A percentile compares a stretch with the other conserved stretches of the same genome.
phyloP scores from a whole-genome alignment of 2,113 vertebrate genomes.

The Vombatus ursinus region DNA sequence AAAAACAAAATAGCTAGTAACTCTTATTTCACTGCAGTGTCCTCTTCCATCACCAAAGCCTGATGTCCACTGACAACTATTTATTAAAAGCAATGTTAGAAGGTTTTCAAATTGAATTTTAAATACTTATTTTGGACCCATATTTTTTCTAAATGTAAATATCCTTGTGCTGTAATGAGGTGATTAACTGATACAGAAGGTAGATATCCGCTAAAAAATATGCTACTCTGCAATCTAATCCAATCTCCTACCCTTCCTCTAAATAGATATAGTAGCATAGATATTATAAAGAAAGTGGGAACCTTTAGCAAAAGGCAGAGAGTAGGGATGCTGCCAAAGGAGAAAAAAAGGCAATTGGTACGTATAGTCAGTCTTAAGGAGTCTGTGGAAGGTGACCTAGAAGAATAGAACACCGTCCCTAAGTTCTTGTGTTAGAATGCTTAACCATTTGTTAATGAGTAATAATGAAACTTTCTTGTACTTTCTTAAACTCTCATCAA shows the following conservation, averaged over 20 bases:
- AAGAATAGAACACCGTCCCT: conserved; percentile 42
- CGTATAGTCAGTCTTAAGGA: conserved; percentile 28
- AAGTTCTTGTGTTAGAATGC: conserved; percentile 41
- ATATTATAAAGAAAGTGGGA: too few relatives aligned
- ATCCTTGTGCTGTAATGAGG: conserved; percentile 2
- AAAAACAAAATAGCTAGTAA: not conserved
- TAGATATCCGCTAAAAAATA: conserved; percentile 38
- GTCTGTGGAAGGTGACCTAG: conserved; percentile 38
- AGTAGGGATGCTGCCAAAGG: conserved; percentile 33
- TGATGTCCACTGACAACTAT: conserved; percentile 18
- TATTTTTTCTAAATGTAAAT: conserved; percentile 35
- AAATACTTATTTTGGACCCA: conserved; percentile 26
- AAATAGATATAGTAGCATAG: too few relatives aligned
- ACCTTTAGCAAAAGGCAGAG: conserved; percentile 43
- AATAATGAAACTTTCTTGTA: conserved; percentile 20
- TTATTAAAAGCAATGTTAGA: conserved; percentile 53
- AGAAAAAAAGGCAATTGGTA: conserved; percentile 15
- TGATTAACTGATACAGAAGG: conserved; percentile 41
- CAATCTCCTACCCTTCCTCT: conserved; percentile 19
- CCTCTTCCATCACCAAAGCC: conserved; percentile 19
- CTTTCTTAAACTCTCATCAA: conserved; percentile 49
- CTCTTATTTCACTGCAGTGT: not conserved
- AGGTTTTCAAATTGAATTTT: conserved; percentile 44
- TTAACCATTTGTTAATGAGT: conserved; percentile 37
- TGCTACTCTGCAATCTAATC: conserved; percentile 39